Conservation (phyloP, 2,888 invertebrate genomes). For the Epinotia ramella region DNA sequence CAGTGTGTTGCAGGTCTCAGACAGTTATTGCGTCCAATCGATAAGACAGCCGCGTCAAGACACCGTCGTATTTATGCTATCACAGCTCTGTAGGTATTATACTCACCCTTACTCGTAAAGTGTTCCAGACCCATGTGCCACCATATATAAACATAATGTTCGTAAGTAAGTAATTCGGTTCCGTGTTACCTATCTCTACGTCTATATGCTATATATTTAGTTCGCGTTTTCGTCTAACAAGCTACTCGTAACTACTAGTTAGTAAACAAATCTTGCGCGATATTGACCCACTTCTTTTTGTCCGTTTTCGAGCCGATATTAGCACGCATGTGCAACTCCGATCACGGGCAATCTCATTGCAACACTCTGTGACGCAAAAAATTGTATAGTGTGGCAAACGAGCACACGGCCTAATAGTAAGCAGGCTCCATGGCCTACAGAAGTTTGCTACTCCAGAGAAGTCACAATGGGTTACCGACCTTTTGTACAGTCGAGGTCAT, state of each 20-base stretch:
- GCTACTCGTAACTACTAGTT: not conserved
- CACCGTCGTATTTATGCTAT: no score
- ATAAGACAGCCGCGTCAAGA: no score
- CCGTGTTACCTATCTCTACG: no score
- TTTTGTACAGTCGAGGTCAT: not conserved
- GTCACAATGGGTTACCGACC: not conserved
- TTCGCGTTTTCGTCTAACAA: not conserved
- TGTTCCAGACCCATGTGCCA: no score
- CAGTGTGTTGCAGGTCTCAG: no score
- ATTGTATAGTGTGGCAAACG: no score
- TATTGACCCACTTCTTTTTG: constrained; percentile 22
- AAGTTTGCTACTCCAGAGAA: not conserved
- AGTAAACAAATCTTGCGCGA: constrained; percentile 21
- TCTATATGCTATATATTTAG: not conserved
- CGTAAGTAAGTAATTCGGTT: no score
- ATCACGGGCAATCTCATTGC: constrained; percentile 21
- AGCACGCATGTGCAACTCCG: constrained; percentile 24
- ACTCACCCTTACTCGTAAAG: no score
- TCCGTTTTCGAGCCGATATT: constrained; percentile 19
- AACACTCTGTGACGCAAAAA: constrained; percentile 7
- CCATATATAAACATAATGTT: no score
- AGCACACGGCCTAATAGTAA: not conserved
- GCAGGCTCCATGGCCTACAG: not conserved
- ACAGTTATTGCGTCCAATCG: no score
- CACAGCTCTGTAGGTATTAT: no score